Conservation (phyloP, 2,113 vertebrate species). For the Oncorhynchus mykiss region DNA sequence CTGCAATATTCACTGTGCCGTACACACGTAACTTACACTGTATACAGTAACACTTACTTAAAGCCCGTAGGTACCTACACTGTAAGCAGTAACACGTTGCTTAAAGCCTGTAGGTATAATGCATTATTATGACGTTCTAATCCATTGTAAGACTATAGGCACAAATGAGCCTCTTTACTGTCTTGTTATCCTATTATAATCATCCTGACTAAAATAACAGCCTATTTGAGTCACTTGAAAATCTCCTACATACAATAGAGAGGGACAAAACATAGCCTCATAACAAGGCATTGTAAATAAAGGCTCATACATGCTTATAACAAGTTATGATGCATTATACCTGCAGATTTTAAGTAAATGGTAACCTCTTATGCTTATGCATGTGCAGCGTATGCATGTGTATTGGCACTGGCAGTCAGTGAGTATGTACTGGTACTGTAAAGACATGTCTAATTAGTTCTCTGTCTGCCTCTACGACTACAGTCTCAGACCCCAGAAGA, state of each 20-base stretch:
- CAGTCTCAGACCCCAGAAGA: slow-evolving; percentile 68
- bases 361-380: neutral
- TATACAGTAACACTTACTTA: neutral
- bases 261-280: too few species aligned
- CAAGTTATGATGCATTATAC: too few species aligned
- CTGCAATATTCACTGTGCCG: slow-evolving; percentile 20
- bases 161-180: too few species aligned
- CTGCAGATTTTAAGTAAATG: neutral
- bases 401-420: neutral
- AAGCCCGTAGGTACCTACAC: neutral
- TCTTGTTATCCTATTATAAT: too few species aligned
- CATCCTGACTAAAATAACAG: too few species aligned
- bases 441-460: slow-evolving; percentile 18
- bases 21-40: neutral
- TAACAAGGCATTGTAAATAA: too few species aligned
- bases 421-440: slow-evolving; percentile 2
- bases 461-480: slow-evolving; percentile 34
- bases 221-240: too few species aligned
- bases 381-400: slow-evolving; percentile 10
- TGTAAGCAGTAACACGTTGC: neutral
- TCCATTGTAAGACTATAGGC: too few species aligned
- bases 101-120: too few species aligned
- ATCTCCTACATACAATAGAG: too few species aligned
- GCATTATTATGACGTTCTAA: too few species aligned
- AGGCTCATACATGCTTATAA: too few species aligned